Percentiles rank a stretch among this genome's conserved stretches.
These are phyloP conservation scores for Sinotaia quadrata DNA, from an alignment of 2,888 invertebrate species.

Conservation along the genomic window DNA sequence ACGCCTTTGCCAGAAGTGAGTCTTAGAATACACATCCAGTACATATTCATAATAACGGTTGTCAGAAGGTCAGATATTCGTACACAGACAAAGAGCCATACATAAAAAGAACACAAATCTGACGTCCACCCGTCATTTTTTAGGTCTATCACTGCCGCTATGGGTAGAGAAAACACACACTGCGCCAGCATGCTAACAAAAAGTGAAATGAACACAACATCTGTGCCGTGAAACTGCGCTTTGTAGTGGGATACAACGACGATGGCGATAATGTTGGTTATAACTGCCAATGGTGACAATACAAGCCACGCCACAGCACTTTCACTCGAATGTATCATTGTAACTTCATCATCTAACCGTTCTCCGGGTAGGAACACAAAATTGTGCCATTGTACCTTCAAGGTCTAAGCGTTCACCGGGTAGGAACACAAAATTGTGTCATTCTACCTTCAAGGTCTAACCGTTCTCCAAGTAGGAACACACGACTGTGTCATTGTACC, in stretches of 20 bases:
- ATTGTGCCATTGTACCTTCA: too few species aligned
- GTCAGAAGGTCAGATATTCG: constrained; percentile 30
- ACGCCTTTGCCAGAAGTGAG: constrained; percentile 23
- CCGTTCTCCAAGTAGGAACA: too few species aligned
- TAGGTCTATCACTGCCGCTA: constrained; percentile 48
- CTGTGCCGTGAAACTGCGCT: constrained; percentile 56
- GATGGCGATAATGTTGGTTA: constrained; percentile 51
- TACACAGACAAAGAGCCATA: constrained; percentile 30
- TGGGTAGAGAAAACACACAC: constrained; percentile 46
- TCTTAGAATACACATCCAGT: constrained; percentile 35
- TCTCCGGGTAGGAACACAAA: too few species aligned
- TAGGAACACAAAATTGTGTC: too few species aligned
- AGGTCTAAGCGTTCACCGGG: too few species aligned
- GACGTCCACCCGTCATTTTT: constrained; percentile 28
- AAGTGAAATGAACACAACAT: constrained; percentile 53
- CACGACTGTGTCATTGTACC: too few species aligned
- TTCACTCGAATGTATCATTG: too few species aligned
- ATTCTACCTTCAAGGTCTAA: too few species aligned
- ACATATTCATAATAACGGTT: constrained; percentile 29
- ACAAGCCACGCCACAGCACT: constrained; percentile 52
- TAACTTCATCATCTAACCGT: too few species aligned
- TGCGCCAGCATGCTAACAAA: constrained; percentile 51
- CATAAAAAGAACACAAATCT: constrained; percentile 32
- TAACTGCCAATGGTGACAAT: constrained; percentile 49
- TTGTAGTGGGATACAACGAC: constrained; percentile 53